Percentiles rank a stretch among this genome's conserved stretches.
Conservation (phyloP, 1,140 invertebrate genomes). For the Neomicropteryx cornuta region DNA sequence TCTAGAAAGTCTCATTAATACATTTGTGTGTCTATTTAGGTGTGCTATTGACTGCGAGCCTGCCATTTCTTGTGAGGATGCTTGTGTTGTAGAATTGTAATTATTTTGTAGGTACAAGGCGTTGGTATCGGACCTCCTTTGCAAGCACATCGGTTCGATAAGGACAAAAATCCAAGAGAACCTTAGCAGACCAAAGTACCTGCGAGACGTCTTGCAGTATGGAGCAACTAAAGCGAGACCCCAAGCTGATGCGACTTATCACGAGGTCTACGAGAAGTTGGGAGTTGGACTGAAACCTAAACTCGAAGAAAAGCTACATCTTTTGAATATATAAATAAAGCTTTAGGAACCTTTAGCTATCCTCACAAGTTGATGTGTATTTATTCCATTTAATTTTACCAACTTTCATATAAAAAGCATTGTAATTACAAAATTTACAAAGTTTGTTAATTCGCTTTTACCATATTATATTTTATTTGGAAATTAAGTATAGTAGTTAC, state of each 20-base stretch:
- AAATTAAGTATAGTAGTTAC: no score
- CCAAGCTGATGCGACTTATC: conserved; percentile 57
- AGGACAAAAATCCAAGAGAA: conserved; percentile 46
- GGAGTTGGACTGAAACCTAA: not conserved
- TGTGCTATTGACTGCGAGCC: conserved; percentile 17
- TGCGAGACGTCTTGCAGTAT: conserved; percentile 54
- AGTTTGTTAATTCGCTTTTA: no score
- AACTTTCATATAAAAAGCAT: no score
- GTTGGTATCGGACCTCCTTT: conserved; percentile 60
- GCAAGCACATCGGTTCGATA: conserved; percentile 64
- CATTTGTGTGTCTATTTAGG: conserved; percentile 21
- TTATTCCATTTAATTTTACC: no score
- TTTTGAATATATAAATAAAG: no score
- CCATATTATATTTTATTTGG: no score
- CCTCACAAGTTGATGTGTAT: no score
- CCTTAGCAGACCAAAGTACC: conserved; percentile 48
- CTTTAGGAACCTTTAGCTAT: no score
- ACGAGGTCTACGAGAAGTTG: conserved; percentile 41
- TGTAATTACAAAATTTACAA: no score
- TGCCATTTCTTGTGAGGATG: conserved; percentile 19
- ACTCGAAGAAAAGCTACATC: no score
- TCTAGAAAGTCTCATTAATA: no score
- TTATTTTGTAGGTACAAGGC: conserved; percentile 56
- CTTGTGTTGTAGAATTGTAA: not conserved
- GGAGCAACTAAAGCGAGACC: conserved; percentile 58